These are phyloP conservation scores for Lepus timidus DNA, from an alignment of 2,113 vertebrate genomes.

Conservation along the genomic window DNA sequence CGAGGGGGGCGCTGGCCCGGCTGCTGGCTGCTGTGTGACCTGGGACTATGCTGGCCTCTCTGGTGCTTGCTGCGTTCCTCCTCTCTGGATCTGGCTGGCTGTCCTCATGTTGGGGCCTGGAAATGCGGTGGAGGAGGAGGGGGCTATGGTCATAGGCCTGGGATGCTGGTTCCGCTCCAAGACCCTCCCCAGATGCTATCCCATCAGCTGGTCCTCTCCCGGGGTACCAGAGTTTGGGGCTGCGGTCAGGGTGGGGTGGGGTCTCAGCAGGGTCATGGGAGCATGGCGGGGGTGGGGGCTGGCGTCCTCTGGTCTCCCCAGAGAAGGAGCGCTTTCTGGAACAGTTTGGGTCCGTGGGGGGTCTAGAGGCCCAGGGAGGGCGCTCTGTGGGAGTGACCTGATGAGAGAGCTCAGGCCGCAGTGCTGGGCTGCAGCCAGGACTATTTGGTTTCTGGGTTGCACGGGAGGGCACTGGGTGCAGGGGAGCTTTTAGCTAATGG, in stretches of 20 bases:
- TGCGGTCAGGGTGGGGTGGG: neutral
- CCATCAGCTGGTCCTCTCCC: neutral
- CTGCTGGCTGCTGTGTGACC: neutral
- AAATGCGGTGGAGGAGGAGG: neutral
- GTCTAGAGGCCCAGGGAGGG: neutral
- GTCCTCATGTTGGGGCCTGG: neutral
- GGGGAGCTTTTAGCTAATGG: constrained; percentile 86
- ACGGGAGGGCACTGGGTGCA: constrained; percentile 69
- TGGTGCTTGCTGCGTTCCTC: neutral
- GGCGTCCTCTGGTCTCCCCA: neutral
- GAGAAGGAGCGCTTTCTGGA: neutral
- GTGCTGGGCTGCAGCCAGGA: constrained; percentile 39
- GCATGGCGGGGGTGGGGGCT: neutral
- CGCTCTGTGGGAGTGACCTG: constrained; percentile 33
- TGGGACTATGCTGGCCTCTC: neutral
- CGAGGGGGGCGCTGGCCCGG: neutral
- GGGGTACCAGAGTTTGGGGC: neutral
- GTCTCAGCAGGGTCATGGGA: neutral
- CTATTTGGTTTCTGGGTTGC: constrained; percentile 48
- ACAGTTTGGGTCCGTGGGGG: neutral
- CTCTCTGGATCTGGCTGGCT: neutral
- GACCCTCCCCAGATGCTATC: neutral
- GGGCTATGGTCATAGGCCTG: neutral
- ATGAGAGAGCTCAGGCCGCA: neutral
- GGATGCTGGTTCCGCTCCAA: neutral